phyloP scores from a whole-genome alignment of 2,888 invertebrate genomes.

The Cactoblastis cactorum region DNA sequence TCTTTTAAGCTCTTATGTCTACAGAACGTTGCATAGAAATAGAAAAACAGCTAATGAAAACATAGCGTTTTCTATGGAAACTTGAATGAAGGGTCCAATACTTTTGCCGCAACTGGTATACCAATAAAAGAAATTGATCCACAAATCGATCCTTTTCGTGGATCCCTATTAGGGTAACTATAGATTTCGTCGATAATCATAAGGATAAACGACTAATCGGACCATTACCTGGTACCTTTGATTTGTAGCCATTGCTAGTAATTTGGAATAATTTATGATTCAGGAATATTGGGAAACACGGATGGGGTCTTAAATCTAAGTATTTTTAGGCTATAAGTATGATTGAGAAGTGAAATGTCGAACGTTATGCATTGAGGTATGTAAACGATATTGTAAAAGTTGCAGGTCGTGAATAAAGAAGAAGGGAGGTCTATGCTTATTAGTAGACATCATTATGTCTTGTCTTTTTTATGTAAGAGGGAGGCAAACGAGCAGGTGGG shows the following conservation, averaged over 20 bases:
- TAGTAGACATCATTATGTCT: too few species aligned
- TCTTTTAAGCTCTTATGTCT: too few species aligned
- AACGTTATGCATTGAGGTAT: too few species aligned
- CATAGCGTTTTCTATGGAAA: too few species aligned
- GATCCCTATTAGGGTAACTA: conserved; percentile 30
- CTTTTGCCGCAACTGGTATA: neutral
- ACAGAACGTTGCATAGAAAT: too few species aligned
- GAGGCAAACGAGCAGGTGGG: too few species aligned
- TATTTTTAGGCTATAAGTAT: neutral
- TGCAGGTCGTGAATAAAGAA: too few species aligned
- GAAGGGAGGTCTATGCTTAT: too few species aligned
- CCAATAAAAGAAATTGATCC: conserved; percentile 13
- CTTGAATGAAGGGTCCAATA: neutral
- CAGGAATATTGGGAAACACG: neutral
- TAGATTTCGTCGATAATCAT: conserved; percentile 34
- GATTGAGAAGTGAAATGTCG: too few species aligned
- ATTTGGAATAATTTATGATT: conserved; percentile 13
- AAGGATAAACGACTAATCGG: conserved; percentile 28
- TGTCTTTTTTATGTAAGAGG: too few species aligned
- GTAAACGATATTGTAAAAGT: too few species aligned
- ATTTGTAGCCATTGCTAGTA: conserved; percentile 21
- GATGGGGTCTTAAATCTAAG: neutral
- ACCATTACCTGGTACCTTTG: conserved; percentile 26
- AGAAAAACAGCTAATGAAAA: too few species aligned
- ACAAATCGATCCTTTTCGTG: conserved; percentile 20